phyloP scores from a whole-genome alignment of 2,113 vertebrate genomes.

The Galeopterus variegatus region DNA sequence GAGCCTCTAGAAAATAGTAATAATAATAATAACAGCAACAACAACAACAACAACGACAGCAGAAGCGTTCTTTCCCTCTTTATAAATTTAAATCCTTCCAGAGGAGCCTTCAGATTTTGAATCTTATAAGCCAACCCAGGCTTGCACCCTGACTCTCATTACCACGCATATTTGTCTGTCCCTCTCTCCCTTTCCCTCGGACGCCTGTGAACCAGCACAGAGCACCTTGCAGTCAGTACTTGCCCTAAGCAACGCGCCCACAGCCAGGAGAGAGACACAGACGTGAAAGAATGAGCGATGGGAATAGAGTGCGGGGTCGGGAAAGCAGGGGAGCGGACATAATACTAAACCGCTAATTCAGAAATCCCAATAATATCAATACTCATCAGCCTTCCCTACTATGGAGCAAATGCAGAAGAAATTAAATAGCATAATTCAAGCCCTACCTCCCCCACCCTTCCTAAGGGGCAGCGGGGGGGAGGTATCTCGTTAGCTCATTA shows the following conservation, averaged over 20 bases:
- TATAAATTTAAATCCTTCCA: not conserved
- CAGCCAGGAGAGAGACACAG: not conserved
- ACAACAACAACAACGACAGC: not conserved
- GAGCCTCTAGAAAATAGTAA: not conserved
- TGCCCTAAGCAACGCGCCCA: not conserved
- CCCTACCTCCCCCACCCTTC: not conserved
- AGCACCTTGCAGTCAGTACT: not conserved
- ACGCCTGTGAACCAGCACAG: not conserved
- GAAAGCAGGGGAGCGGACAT: rapidly evolving
- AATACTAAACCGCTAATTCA: not conserved
- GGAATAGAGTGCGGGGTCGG: rapidly evolving
- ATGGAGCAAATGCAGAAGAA: not conserved
- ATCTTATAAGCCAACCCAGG: not conserved
- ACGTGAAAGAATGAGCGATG: rapidly evolving
- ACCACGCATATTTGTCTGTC: not conserved
- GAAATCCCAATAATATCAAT: not conserved
- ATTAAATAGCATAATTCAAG: not conserved
- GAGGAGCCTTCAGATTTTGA: not conserved
- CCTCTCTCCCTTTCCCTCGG: too few species aligned
- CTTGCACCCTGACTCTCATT: not conserved
- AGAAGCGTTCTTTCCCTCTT: not conserved
- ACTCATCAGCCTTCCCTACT: not conserved
- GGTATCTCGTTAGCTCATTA: not conserved
- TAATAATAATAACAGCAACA: too few species aligned
- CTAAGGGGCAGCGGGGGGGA: not conserved